Base-by-base conservation (phyloP, 2,797 vertebrate species). In the Xiphophorus birchmanni region DNA sequence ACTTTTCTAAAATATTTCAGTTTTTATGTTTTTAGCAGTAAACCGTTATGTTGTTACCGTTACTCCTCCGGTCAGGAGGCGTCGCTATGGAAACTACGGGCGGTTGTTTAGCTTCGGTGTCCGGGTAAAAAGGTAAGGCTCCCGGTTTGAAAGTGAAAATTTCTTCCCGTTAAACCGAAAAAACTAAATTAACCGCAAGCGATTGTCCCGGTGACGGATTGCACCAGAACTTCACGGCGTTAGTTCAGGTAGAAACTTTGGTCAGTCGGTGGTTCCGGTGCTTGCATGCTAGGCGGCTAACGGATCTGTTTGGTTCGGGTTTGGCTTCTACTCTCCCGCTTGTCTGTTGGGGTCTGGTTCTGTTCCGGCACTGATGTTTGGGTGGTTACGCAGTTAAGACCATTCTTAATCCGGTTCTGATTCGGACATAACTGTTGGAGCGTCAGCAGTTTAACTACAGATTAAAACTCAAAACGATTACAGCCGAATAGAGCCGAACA, bases 281-380 rank as follows among this genome's bases (percentile, higher is more conserved):
- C 44, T 80, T 80, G 67, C 60, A 40, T 73, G 84, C 79, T 86
- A 81, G 80, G 52, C 32, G 8, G 84, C 75, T 84, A 73, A 72
- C 37, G 26, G 21, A 8, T 23, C 4, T 21, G 54, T 13, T 72
- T 35, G 78, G 29, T 60, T 32, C 35, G 40, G 65, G 15, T 32
- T 67, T 5, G 37, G 8, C 37, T 23, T 67, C 65, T 26, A 40
- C 37, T 18, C 18, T 67, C 37, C 65, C 60, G 17, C 32, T 35
- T 48, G 11, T 73, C 13, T 40, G 18, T 32, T 73, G 29, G n/a
- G 40, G 50, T 52, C 23, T 13, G 12, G 32, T 23, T 44, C n/a
- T 56, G 18, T 23, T 26, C 13, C 3, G n/a, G 54, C 12, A 26
- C 3, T 8, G 2, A 29, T 15, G n/a, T 21, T 65, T 50, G 11